phyloP scores from a whole-genome alignment of 2,888 invertebrate species.

The Drepana falcataria region DNA sequence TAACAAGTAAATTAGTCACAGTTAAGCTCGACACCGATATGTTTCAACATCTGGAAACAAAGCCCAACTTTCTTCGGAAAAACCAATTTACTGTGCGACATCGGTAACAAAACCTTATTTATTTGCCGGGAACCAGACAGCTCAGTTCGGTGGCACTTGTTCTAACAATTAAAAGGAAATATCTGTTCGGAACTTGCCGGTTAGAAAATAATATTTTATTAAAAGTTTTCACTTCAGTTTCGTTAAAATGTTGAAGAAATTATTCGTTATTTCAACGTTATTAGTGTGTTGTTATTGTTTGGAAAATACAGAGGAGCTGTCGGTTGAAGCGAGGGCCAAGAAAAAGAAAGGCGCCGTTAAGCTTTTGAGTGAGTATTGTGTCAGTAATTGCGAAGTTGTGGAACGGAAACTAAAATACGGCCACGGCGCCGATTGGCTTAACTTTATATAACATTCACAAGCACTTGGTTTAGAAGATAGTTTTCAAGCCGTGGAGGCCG shows the following conservation, averaged over 20 bases:
- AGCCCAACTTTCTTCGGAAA: constrained; percentile 56
- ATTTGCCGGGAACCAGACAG: constrained; percentile 41
- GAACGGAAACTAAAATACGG: neutral
- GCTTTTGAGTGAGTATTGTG: constrained; percentile 50
- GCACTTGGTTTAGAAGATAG: too few relatives aligned
- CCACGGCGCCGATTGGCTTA: neutral
- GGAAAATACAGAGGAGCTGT: constrained; percentile 39
- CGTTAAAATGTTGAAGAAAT: constrained; percentile 40
- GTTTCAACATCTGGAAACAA: constrained; percentile 62
- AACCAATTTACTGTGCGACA: constrained; percentile 47
- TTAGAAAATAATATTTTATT: neutral
- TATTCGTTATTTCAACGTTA: constrained; percentile 40
- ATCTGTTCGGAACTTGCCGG: neutral
- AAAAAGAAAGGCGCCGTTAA: constrained; percentile 54
- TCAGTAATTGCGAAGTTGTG: neutral
- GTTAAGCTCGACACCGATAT: constrained; percentile 53
- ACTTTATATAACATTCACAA: too few relatives aligned
- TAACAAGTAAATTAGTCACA: constrained; percentile 62
- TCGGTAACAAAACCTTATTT: constrained; percentile 51
- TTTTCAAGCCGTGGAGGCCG: too few relatives aligned
- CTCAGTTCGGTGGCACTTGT: constrained; percentile 31
- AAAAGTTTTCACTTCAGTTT: neutral
- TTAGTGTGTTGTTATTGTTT: constrained; percentile 56
- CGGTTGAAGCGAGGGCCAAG: constrained; percentile 58
- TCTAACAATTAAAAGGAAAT: constrained; percentile 10